Evolutionary conservation across 2,113 vertebrate genomes (phyloP).

Genomic region (Pelmatolapia mariae): DNA sequence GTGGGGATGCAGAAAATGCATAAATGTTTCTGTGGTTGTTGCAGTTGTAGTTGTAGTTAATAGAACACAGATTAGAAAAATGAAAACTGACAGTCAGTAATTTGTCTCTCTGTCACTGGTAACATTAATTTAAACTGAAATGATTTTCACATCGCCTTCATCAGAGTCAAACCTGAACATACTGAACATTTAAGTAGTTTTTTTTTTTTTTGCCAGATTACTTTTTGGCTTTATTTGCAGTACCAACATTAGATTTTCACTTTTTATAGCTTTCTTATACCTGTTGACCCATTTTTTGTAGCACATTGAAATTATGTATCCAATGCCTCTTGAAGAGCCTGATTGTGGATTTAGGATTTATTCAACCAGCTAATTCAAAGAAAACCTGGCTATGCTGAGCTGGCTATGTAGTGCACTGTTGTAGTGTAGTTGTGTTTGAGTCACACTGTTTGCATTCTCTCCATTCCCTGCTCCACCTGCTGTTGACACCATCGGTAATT

Average conservation of each 20-base stretch:
- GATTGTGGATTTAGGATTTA: background rate
- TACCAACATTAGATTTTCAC: background rate
- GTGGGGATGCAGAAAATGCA: background rate
- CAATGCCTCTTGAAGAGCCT: background rate
- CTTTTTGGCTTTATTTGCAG: background rate
- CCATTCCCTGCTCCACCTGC: background rate
- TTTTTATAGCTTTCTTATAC: background rate
- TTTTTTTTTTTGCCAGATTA: background rate
- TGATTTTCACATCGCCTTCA: background rate
- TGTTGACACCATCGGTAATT: fast-evolving
- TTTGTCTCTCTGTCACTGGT: background rate
- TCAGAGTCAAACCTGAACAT: background rate
- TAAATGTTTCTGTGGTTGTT: background rate
- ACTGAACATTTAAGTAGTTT: background rate
- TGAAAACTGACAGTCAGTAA: background rate
- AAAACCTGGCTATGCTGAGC: background rate
- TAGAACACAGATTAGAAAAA: background rate
- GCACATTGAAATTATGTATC: background rate
- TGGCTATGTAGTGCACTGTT: background rate
- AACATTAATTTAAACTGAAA: background rate
- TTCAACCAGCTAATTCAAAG: background rate
- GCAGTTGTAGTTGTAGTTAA: fast-evolving
- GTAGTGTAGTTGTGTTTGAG: background rate
- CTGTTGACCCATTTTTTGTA: background rate
- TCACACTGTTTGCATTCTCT: background rate